Conservation (phyloP, 2,113 vertebrate genomes). For the Pseudorectes ferrugineus region DNA sequence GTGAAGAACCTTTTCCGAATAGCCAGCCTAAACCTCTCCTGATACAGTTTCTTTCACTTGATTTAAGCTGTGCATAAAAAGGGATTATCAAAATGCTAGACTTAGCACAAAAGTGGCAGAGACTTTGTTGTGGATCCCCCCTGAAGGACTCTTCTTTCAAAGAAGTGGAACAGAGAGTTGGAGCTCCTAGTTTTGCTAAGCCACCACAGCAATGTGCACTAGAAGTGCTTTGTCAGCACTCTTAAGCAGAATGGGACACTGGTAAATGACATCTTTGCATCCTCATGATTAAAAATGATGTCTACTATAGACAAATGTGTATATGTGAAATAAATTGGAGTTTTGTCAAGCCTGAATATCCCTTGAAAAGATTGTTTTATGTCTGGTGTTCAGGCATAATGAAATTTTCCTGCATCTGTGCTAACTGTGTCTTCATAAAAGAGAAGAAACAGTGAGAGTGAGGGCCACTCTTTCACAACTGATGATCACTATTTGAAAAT, state of each 20-base stretch:
- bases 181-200: neutral
- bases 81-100: neutral
- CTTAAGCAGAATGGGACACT: neutral
- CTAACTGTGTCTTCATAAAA: neutral
- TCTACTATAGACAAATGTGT: neutral
- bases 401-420: neutral
- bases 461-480: neutral
- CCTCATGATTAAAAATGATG: neutral
- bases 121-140: neutral
- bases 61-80: neutral
- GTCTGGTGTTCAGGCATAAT: neutral
- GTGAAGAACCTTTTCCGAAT: neutral
- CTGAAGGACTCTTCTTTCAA: neutral
- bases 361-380: neutral
- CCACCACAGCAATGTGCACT: neutral
- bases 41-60: neutral
- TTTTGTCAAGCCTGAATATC: neutral
- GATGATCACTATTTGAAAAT: neutral
- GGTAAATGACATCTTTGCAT: neutral
- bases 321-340: neutral
- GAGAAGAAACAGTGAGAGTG: neutral
- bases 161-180: neutral
- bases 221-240: neutral
- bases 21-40: neutral
- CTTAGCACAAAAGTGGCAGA: neutral